These are phyloP conservation scores for Ichneumon xanthorius DNA, from an alignment of 2,888 invertebrate species.

Conservation along the genomic window DNA sequence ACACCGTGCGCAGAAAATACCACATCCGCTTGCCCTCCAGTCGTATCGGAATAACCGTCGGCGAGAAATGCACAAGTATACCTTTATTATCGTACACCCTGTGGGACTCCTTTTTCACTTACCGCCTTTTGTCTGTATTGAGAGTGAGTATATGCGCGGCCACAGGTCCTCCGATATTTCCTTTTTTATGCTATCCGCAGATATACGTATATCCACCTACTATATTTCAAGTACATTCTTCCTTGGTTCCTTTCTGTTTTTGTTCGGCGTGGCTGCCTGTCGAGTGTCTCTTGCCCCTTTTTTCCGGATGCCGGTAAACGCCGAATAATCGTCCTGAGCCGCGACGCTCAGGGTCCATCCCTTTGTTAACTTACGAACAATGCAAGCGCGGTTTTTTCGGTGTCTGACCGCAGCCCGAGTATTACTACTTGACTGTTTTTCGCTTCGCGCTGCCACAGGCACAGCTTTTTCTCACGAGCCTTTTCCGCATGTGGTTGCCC, in stretches of 20 bases:
- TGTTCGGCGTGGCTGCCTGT: slow-evolving; percentile 47
- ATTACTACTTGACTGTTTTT: slow-evolving; percentile 72
- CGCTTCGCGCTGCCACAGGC: slow-evolving; percentile 37
- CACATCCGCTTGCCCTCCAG: not conserved
- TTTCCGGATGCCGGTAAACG: slow-evolving; percentile 75
- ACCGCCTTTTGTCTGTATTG: slow-evolving; percentile 32
- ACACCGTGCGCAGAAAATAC: not conserved
- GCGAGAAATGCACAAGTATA: slow-evolving; percentile 11
- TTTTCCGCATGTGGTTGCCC: slow-evolving; percentile 53
- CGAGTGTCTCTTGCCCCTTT: slow-evolving; percentile 55
- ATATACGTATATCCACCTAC: slow-evolving; percentile 24
- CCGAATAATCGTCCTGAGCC: slow-evolving; percentile 78
- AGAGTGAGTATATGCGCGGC: not conserved
- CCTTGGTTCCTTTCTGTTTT: slow-evolving; percentile 57
- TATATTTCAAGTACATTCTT: slow-evolving; percentile 58
- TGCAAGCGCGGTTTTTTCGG: slow-evolving; percentile 69
- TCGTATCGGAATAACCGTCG: not conserved
- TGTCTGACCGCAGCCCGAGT: slow-evolving; percentile 72
- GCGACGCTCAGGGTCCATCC: slow-evolving; percentile 71
- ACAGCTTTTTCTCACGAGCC: slow-evolving; percentile 50
- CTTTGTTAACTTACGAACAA: slow-evolving; percentile 80
- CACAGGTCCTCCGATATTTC: not conserved
- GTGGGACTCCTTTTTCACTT: slow-evolving; percentile 32
- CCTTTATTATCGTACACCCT: slow-evolving; percentile 32
- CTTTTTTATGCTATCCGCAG: not conserved